phyloP scores from a whole-genome alignment of 2,888 invertebrate species.

The Microplitis manilae region DNA sequence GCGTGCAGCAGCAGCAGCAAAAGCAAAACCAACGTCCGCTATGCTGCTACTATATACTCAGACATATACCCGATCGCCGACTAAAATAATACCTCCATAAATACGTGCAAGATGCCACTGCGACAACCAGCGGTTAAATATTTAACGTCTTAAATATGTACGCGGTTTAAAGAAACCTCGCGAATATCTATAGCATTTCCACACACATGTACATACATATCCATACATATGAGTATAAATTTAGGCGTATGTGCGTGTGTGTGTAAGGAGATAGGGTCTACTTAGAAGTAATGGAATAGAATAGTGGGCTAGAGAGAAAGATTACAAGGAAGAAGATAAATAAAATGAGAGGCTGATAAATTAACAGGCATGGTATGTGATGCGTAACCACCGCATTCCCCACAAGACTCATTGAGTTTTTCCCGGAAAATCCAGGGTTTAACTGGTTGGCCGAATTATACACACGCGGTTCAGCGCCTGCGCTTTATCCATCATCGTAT shows the following conservation, averaged over 20 bases:
- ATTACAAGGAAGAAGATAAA: slow-evolving; percentile 20
- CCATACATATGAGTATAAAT: background rate
- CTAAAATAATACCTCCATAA: slow-evolving; percentile 43
- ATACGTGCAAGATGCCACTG: slow-evolving; percentile 36
- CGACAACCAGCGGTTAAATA: slow-evolving; percentile 32
- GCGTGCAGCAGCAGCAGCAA: background rate
- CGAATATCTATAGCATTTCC: background rate
- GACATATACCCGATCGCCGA: slow-evolving; percentile 24
- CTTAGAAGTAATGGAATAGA: slow-evolving; percentile 3
- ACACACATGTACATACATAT: background rate
- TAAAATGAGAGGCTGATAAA: slow-evolving; percentile 19
- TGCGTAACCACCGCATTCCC: background rate
- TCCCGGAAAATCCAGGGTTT: background rate
- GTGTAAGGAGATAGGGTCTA: slow-evolving; percentile 7
- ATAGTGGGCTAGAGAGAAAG: background rate
- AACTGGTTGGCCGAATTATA: background rate
- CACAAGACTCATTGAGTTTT: background rate
- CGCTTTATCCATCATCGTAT: background rate
- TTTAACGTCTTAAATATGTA: slow-evolving; percentile 30
- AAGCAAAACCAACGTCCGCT: background rate
- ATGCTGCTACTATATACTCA: background rate
- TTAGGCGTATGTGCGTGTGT: background rate
- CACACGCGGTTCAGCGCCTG: slow-evolving; percentile 5
- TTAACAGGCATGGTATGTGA: background rate
- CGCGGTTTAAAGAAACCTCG: slow-evolving; percentile 1